Evolutionary conservation across 2,888 invertebrate species (phyloP).

Genomic region (Meteorus cinctellus): DNA sequence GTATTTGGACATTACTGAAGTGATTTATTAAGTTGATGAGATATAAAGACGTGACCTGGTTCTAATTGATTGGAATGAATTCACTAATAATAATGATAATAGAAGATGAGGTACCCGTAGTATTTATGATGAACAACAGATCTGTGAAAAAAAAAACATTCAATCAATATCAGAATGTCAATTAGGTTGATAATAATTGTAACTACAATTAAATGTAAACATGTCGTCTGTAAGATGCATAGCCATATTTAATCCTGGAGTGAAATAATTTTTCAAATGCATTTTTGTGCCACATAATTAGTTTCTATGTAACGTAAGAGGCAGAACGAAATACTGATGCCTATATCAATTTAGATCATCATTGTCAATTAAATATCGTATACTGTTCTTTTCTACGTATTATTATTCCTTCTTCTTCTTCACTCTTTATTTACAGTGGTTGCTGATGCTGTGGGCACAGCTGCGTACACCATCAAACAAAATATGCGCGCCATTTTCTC

Average conservation of each 20-base stretch:
- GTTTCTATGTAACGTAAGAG: neutral
- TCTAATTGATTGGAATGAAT: neutral
- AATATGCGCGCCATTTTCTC: no score
- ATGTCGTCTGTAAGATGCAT: no score
- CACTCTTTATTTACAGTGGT: neutral
- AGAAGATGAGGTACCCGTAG: no score
- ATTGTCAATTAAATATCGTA: slow-evolving; percentile 52
- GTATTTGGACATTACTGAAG: neutral
- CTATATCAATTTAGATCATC: slow-evolving; percentile 51
- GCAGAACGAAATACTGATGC: slow-evolving; percentile 30
- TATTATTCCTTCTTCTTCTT: slow-evolving; percentile 31
- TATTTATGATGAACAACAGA: no score
- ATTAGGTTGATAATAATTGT: neutral
- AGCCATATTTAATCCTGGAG: no score
- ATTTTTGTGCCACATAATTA: no score
- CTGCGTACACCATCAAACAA: no score
- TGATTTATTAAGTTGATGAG: neutral
- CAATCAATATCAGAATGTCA: neutral
- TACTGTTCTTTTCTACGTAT: slow-evolving; percentile 42
- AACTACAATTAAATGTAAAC: no score
- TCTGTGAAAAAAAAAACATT: neutral
- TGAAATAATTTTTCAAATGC: no score
- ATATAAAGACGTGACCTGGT: neutral
- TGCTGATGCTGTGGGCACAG: no score
- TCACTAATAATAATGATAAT: neutral